Evolutionary conservation across 1,140 invertebrate species (phyloP).

Genomic region (Drosophila pruinosa): DNA sequence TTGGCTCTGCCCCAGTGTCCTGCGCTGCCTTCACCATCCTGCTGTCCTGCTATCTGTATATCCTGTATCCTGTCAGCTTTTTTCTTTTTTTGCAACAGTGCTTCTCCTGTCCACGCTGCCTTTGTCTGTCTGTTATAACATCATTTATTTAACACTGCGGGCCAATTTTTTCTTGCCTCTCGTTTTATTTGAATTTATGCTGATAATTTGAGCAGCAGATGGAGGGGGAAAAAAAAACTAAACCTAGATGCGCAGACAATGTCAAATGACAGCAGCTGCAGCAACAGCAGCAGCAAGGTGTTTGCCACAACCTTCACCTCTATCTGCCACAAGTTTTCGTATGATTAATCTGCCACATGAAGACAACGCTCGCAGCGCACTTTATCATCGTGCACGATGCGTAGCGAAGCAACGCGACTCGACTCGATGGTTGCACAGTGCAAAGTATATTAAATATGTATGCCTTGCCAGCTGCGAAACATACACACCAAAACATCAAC

Average conservation of each 20-base stretch:
- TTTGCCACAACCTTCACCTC: conserved; percentile 4
- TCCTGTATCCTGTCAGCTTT: conserved; percentile 60
- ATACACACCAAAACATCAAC: background rate
- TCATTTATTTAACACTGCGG: conserved; percentile 74
- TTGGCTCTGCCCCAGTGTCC: conserved; percentile 30
- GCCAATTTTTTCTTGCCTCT: conserved; percentile 10
- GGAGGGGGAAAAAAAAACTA: background rate
- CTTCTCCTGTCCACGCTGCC: conserved; percentile 3
- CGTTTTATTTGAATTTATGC: conserved; percentile 79
- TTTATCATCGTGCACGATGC: conserved; percentile 56
- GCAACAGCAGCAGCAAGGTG: conserved; percentile 33
- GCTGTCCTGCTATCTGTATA: conserved; percentile 22
- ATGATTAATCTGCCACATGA: conserved; percentile 72
- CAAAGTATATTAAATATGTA: conserved; percentile 75
- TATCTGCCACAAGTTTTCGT: conserved; percentile 15
- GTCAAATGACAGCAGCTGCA: conserved; percentile 24
- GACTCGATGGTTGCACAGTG: conserved; percentile 22
- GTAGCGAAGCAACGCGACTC: background rate
- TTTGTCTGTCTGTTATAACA: conserved; percentile 71
- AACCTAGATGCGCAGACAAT: background rate
- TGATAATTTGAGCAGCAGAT: conserved; percentile 65
- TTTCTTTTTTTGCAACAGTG: conserved; percentile 5
- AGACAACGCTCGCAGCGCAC: conserved; percentile 59
- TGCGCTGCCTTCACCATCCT: no score
- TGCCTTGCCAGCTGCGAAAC: conserved; percentile 40